These are phyloP conservation scores for Choloepus hoffmanni DNA, from an alignment of 2,113 vertebrate genomes.

Conservation along the genomic window DNA sequence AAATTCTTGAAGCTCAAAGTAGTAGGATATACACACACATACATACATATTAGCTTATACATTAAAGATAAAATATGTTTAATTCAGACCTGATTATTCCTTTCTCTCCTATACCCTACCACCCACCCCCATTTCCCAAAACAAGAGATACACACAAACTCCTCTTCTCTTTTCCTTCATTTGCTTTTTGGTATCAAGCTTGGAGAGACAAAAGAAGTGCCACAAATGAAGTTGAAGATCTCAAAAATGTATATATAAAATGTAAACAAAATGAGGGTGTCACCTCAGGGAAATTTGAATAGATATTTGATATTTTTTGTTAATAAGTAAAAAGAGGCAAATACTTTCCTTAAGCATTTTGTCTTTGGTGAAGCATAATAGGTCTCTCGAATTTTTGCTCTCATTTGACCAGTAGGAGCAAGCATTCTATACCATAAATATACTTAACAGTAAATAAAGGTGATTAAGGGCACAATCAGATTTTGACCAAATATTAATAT, in stretches of 20 bases:
- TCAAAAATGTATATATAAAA: background rate
- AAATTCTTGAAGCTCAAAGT: background rate
- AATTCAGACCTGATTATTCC: background rate
- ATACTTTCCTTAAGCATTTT: background rate
- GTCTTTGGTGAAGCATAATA: background rate
- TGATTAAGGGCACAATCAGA: background rate
- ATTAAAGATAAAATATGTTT: background rate
- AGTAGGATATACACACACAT: background rate
- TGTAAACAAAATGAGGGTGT: background rate
- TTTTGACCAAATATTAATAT: background rate
- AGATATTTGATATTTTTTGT: background rate
- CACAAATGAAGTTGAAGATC: background rate
- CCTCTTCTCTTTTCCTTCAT: background rate
- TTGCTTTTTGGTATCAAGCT: background rate
- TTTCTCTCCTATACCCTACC: background rate
- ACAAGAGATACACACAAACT: background rate
- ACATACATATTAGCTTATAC: background rate
- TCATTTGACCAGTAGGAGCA: background rate
- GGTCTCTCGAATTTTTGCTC: background rate
- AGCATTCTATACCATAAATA: background rate
- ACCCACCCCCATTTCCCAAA: too few species aligned
- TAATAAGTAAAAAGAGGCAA: background rate
- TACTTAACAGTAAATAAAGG: background rate
- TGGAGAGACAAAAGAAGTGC: background rate
- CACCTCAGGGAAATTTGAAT: background rate